A percentile compares a stretch with the other conserved stretches of the same genome.
phyloP scores from a whole-genome alignment of 2,113 vertebrate genomes.

The Physeter macrocephalus region DNA sequence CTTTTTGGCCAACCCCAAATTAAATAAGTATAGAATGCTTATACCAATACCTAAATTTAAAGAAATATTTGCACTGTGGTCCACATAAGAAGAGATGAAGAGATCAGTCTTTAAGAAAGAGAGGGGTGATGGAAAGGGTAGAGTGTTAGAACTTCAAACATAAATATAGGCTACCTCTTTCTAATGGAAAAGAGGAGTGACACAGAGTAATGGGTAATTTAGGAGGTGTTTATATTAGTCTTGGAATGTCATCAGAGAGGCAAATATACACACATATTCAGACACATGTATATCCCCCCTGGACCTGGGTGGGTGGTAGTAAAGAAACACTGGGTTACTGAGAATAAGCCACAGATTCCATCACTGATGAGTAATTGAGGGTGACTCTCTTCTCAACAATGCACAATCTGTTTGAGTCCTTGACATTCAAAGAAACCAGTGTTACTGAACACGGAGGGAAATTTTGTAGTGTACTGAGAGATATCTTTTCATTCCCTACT shows the following conservation, averaged over 20 bases:
- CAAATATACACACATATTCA: constrained; percentile 43
- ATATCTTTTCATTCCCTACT: constrained; percentile 6
- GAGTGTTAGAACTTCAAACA: constrained; percentile 14
- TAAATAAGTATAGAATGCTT: not conserved
- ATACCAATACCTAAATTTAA: not conserved
- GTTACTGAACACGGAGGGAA: not conserved
- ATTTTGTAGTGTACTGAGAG: not conserved
- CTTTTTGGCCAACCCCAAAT: no score
- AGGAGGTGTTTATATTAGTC: constrained; percentile 63
- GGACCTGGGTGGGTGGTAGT: constrained; percentile 31
- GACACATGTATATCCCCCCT: not conserved
- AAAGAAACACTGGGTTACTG: constrained; percentile 43
- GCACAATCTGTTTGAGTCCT: constrained; percentile 22
- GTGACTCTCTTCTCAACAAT: constrained; percentile 38
- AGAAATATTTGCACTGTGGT: not conserved
- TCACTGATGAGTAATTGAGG: constrained; percentile 45
- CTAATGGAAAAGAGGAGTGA: constrained; percentile 34
- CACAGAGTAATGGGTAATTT: constrained; percentile 53
- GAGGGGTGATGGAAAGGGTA: not conserved
- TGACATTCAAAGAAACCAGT: constrained; percentile 53
- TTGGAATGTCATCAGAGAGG: constrained; percentile 62
- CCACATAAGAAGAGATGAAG: not conserved
- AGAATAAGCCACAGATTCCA: constrained; percentile 49
- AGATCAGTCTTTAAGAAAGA: constrained; percentile 12
- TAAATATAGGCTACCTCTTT: constrained; percentile 38